phyloP scores from a whole-genome alignment of 1,140 invertebrate genomes.

The Nomia melanderi region DNA sequence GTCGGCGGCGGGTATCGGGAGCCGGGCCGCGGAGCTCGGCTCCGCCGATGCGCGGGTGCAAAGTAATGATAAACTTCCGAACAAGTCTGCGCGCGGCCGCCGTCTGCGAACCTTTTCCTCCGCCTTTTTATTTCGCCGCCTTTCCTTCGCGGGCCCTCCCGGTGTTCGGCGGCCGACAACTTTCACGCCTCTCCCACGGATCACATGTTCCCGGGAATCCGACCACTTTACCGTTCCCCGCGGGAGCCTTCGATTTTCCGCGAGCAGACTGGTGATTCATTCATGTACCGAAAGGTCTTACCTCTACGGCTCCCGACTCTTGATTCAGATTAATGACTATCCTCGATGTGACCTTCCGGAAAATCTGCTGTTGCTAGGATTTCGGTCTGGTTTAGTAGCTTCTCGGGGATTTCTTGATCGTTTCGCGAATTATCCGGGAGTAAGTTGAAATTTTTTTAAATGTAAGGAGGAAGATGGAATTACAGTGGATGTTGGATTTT shows the following conservation, averaged over 20 bases:
- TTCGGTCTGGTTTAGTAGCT: no score
- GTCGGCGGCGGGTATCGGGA: constrained; percentile 54
- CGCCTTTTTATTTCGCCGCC: constrained; percentile 19
- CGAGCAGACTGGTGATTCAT: background rate
- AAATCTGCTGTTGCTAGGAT: no score
- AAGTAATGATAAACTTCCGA: constrained; percentile 76
- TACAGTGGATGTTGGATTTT: no score
- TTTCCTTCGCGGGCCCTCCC: background rate
- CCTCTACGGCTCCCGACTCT: no score
- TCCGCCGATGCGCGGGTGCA: constrained; percentile 63
- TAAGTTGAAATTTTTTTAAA: no score
- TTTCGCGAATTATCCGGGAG: no score
- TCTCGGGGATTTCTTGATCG: no score
- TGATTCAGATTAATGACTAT: no score
- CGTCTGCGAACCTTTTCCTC: constrained; percentile 42
- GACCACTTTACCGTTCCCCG: constrained; percentile 19
- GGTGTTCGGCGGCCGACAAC: background rate
- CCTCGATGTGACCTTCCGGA: no score
- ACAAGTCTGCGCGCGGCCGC: constrained; percentile 64
- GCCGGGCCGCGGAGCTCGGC: constrained; percentile 32
- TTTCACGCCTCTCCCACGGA: constrained; percentile 10
- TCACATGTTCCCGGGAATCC: constrained; percentile 41
- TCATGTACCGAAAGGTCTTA: background rate
- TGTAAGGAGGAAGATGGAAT: no score
- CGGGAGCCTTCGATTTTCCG: background rate